Conservation (phyloP, 2,113 vertebrate species). For the Eulemur macaco region DNA sequence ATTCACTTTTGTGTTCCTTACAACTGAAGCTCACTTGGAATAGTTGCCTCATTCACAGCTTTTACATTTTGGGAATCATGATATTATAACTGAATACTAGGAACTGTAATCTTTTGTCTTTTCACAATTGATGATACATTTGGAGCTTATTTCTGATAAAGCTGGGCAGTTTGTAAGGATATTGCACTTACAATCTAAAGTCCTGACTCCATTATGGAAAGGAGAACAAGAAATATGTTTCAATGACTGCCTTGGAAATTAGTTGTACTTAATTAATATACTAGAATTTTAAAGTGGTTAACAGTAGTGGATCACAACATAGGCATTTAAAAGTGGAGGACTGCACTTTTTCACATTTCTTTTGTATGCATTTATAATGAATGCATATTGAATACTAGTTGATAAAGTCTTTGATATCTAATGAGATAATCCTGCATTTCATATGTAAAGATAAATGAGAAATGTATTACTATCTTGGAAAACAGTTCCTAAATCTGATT, state of each 20-base stretch:
- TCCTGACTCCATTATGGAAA: not conserved
- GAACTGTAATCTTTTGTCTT: not conserved
- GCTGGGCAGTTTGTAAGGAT: not conserved
- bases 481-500: slow-evolving; percentile 47
- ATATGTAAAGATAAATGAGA: not conserved
- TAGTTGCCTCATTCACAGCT: not conserved
- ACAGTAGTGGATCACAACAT: not conserved
- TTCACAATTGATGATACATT: not conserved
- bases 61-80: not conserved
- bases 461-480: slow-evolving; percentile 19
- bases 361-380: slow-evolving; percentile 8
- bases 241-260: not conserved
- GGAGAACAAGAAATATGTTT: not conserved
- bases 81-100: not conserved
- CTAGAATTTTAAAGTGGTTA: not conserved
- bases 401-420: not conserved
- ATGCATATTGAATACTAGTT: not conserved
- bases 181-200: not conserved
- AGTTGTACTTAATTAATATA: slow-evolving; percentile 16
- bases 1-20: not conserved
- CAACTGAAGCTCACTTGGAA: not conserved
- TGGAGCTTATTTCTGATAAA: slow-evolving; percentile 22
- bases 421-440: slow-evolving; percentile 11
- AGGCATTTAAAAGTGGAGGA: not conserved
- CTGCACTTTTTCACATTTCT: not conserved